phyloP scores from a whole-genome alignment of 2,888 invertebrate species.

The Campoplex nolae region DNA sequence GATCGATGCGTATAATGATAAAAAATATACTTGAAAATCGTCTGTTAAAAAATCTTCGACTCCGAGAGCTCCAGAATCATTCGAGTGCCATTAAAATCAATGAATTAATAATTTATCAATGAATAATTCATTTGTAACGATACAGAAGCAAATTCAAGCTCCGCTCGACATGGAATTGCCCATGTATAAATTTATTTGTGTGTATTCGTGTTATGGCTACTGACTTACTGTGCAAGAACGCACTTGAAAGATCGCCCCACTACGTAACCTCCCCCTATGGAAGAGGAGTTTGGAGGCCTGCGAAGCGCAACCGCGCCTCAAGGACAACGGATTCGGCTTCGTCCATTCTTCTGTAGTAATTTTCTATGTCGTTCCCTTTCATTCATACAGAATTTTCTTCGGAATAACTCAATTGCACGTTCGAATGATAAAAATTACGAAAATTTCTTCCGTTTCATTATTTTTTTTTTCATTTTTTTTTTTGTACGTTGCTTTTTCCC shows the following conservation, averaged over 20 bases:
- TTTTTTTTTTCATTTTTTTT: no score
- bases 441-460: neutral
- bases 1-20: no score
- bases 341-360: constrained; percentile 23
- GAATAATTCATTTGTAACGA: neutral
- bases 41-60: neutral
- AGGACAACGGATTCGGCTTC: constrained; percentile 68
- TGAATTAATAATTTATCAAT: no score
- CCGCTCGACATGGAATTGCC: neutral
- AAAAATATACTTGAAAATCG: no score
- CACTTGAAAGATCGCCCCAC: constrained; percentile 52
- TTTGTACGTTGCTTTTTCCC: no score
- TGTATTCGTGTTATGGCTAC: constrained; percentile 39
- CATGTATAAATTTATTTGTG: neutral
- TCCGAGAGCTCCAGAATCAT: neutral
- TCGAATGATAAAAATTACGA: neutral
- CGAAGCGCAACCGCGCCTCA: constrained; percentile 71
- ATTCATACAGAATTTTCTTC: constrained; percentile 43
- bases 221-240: constrained; percentile 49
- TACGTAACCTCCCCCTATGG: constrained; percentile 52
- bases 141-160: neutral
- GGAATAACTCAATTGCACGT: neutral
- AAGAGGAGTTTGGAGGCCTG: constrained; percentile 50
- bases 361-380: constrained; percentile 10
- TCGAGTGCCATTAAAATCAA: no score